Evolutionary conservation across 2,888 invertebrate genomes (phyloP), one percentile per base, ranked within the genome.

Genomic region (Tenthredo scrophulariae): DNA sequence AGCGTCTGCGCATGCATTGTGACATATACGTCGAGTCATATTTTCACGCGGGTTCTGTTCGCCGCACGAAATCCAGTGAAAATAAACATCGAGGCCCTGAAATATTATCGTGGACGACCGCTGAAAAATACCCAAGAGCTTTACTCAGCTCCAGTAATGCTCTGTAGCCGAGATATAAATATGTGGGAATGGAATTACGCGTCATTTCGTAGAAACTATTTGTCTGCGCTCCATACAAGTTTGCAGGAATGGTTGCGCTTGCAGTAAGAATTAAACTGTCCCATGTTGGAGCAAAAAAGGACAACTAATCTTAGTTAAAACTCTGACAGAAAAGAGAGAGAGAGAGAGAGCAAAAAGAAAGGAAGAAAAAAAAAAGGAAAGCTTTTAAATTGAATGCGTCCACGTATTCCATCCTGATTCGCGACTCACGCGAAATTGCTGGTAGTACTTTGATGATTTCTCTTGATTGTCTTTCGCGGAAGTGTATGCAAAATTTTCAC

Each of bases 11-110:
- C 62, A 62, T 62, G 80, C 80, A 62, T 62, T 62, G 58, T 62
- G 80, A 46, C 83, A 67, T 26, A 67, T 67, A 67, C 83, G 83
- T 67, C 46, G 67, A 1, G 46, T 70, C 65, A 70, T 83, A 83
- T 83, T 83, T 83, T 83, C 83, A 83, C 70, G 43, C 65, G 43
- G 46, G 83, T 43, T 83, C 67, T 67, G 83, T 70, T 50, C 18
- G 67, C 83, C 67, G 83, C 83, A 70, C 33, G 67, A 83, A 77
- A 67, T 50, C 67, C 80, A 83, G 67, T 50, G 83, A 83, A 83
- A 83, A 83, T 83, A 83, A 83, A 83, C 67, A 83, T 33, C 67
- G 10, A 70, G 67, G 1, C 33, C 29, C 67, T 70, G 83, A 83
- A 67, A 83, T 83, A 83, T 83, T 83, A 67, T 67, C 46, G 83